phyloP scores from a whole-genome alignment of 2,797 vertebrate genomes.

The Gorsachius magnificus region DNA sequence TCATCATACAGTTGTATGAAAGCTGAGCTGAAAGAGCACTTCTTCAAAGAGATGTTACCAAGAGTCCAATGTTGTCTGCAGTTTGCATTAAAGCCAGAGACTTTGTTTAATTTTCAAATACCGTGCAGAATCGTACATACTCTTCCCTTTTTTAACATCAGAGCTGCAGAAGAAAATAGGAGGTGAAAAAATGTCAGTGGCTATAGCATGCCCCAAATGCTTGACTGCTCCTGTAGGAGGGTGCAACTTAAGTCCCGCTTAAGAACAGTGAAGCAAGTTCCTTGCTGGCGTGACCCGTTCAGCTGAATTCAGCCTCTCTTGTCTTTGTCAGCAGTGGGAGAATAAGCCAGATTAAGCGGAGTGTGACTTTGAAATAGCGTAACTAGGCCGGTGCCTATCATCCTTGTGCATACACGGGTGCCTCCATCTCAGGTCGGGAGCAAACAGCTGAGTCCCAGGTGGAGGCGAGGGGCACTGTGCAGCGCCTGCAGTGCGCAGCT shows the following conservation, averaged over 20 bases:
- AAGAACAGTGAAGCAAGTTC: background rate
- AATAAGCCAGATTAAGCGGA: background rate
- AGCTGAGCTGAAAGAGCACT: conserved; percentile 3
- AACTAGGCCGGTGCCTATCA: background rate
- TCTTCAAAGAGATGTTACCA: conserved; percentile 23
- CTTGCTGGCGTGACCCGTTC: background rate
- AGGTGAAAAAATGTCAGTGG: background rate
- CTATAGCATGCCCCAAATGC: background rate
- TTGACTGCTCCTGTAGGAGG: background rate
- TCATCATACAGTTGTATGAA: background rate
- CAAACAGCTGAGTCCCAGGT: fast-evolving
- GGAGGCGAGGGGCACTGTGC: fast-evolving
- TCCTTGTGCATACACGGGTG: background rate
- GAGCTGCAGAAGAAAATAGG: background rate
- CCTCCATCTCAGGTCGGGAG: fast-evolving
- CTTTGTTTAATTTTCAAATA: background rate
- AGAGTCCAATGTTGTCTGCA: background rate
- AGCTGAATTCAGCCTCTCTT: background rate
- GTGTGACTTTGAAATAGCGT: background rate
- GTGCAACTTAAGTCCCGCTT: background rate
- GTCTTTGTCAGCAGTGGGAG: background rate
- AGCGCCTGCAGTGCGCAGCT: fast-evolving
- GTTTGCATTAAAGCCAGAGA: background rate
- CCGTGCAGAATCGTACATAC: background rate
- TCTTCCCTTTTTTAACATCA: background rate